phyloP scores from a whole-genome alignment of 2,888 invertebrate genomes.

The Meandrusa payeni region DNA sequence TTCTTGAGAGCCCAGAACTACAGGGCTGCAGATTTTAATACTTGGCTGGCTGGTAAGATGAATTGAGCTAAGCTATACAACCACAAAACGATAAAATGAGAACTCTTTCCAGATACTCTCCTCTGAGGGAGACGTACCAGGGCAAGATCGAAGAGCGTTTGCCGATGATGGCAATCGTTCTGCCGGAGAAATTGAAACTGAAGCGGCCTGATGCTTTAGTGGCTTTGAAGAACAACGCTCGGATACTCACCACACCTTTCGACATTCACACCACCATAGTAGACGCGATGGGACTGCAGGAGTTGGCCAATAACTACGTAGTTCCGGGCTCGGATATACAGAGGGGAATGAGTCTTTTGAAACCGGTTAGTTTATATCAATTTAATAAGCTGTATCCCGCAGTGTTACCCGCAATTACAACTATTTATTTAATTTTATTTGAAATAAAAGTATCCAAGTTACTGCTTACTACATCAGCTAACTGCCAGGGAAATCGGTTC shows the following conservation, averaged over 20 bases:
- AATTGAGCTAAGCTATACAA: no score
- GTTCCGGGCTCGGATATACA: constrained; percentile 27
- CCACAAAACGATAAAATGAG: no score
- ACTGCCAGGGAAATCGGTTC: no score
- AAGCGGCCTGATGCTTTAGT: constrained; percentile 81
- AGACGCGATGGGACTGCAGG: constrained; percentile 31
- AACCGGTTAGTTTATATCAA: constrained; percentile 33
- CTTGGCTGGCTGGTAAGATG: no score
- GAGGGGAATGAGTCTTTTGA: constrained; percentile 34
- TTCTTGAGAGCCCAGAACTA: no score
- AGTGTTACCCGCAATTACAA: no score
- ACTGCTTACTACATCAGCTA: no score
- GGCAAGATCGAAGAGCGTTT: constrained; percentile 95
- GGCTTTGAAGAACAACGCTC: constrained; percentile 83
- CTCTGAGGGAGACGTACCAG: constrained; percentile 30
- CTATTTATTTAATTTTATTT: no score
- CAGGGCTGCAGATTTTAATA: no score
- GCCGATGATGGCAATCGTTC: constrained; percentile 89
- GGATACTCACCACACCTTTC: constrained; percentile 89
- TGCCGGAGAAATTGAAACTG: constrained; percentile 85
- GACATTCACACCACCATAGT: constrained; percentile 88
- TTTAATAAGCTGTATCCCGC: no score
- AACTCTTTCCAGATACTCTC: constrained; percentile 31
- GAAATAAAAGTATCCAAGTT: no score
- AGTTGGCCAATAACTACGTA: constrained; percentile 27